Conservation (phyloP, 2,888 invertebrate species). For the Steinernema carpocapsae region DNA sequence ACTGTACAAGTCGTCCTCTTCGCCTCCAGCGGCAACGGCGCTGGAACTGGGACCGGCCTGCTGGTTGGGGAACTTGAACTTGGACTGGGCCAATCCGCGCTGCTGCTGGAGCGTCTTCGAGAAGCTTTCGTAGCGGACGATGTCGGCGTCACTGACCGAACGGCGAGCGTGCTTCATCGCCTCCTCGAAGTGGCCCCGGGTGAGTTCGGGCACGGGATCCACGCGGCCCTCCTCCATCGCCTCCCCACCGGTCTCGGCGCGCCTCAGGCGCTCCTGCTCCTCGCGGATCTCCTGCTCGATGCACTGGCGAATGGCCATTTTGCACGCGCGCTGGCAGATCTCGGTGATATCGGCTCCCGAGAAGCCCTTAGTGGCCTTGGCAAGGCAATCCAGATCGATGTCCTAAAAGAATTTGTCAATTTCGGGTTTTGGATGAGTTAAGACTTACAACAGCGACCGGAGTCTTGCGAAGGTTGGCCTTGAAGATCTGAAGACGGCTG, state of each 20-base stretch:
- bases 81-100: conserved; percentile 5
- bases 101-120: conserved; percentile 12
- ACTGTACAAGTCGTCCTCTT: conserved; percentile 1
- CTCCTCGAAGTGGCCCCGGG: conserved; percentile 95
- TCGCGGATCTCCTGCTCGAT: conserved; percentile 79
- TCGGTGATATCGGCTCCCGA: conserved; percentile 29
- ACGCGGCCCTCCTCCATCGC: conserved; percentile 75
- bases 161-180: conserved; percentile 17
- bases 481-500: conserved; percentile 34
- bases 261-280: conserved; percentile 83
- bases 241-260: conserved; percentile 73
- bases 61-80: conserved; percentile 3
- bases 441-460: neutral
- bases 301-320: conserved; percentile 9
- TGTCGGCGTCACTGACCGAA: neutral
- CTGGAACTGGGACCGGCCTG: neutral
- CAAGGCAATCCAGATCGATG: conserved; percentile 19
- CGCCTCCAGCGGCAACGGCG: neutral
- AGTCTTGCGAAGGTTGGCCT: conserved; percentile 17
- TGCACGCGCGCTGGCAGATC: conserved; percentile 32
- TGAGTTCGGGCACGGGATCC: conserved; percentile 98
- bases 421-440: no score
- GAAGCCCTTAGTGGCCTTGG: conserved; percentile 6
- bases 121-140: conserved; percentile 1
- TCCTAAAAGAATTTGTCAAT: neutral